phyloP scores from a whole-genome alignment of 2,888 invertebrate species.

The Coleophora deauratella region DNA sequence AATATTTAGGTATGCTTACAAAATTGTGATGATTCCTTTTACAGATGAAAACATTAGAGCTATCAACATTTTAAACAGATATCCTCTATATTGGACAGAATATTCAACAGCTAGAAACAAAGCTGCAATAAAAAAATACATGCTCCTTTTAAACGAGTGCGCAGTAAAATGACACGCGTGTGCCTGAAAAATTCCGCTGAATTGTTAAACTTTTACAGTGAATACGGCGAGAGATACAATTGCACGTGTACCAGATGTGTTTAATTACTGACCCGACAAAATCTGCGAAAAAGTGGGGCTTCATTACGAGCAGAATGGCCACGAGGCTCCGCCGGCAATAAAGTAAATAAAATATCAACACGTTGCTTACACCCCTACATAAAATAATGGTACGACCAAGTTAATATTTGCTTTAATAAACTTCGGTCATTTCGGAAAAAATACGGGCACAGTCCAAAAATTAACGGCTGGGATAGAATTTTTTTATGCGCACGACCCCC shows the following conservation, averaged over 20 bases:
- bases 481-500: conserved; percentile 27
- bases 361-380: conserved; percentile 47
- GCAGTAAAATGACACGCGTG: conserved; percentile 34
- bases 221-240: conserved; percentile 46
- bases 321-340: conserved; percentile 39
- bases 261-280: conserved; percentile 66
- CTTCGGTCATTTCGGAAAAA: conserved; percentile 49
- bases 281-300: conserved; percentile 57
- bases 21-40: no score
- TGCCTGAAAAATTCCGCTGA: conserved; percentile 35
- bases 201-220: conserved; percentile 34
- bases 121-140: conserved; percentile 22
- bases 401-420: conserved; percentile 63
- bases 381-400: conserved; percentile 46
- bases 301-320: conserved; percentile 52
- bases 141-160: conserved; percentile 37
- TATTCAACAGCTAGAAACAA: not conserved
- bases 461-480: conserved; percentile 54
- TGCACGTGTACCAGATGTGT: conserved; percentile 63
- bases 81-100: no score
- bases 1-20: no score
- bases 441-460: conserved; percentile 43
- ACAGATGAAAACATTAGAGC: conserved; percentile 1
- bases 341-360: conserved; percentile 69
- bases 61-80: conserved; percentile 5